phyloP scores from a whole-genome alignment of 2,113 vertebrate genomes.

The Lepus americanus region DNA sequence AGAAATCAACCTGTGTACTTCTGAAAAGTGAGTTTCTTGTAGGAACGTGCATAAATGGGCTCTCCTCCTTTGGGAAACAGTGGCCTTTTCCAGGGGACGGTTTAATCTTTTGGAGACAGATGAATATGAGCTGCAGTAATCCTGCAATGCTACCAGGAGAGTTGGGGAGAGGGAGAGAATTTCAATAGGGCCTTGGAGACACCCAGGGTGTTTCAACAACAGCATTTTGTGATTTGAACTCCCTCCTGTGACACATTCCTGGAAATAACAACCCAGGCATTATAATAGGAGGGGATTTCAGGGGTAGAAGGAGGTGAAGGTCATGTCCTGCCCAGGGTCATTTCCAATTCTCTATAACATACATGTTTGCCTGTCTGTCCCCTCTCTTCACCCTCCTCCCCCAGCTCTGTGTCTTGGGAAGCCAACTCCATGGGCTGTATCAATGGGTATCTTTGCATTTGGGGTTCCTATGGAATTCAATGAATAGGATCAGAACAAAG shows the following conservation, averaged over 20 bases:
- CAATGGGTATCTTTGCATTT: not conserved
- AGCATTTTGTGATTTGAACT: not conserved
- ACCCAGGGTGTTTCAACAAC: not conserved
- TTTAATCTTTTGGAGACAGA: constrained; percentile 89
- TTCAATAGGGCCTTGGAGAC: constrained; percentile 82
- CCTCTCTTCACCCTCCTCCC: not conserved
- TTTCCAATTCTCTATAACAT: not conserved
- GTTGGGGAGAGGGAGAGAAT: constrained; percentile 84
- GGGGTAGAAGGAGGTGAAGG: not conserved
- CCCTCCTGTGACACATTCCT: not conserved
- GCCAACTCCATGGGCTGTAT: no score
- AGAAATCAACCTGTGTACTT: constrained; percentile 51
- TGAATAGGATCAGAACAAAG: not conserved
- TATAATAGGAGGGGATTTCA: not conserved
- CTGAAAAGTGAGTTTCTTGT: constrained; percentile 75
- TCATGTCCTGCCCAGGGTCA: not conserved
- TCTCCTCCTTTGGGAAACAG: constrained; percentile 82
- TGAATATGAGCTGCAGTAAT: constrained; percentile 86
- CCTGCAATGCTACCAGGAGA: constrained; percentile 81
- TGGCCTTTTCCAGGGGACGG: constrained; percentile 88
- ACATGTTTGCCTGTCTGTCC: not conserved
- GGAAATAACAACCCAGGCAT: constrained; percentile 7
- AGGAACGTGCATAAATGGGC: constrained; percentile 79
- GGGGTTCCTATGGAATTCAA: not conserved
- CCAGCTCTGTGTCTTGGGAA: not conserved